These are phyloP conservation scores for Drosophila koepferae DNA, from an alignment of 2,888 invertebrate genomes.

Conservation along the genomic window DNA sequence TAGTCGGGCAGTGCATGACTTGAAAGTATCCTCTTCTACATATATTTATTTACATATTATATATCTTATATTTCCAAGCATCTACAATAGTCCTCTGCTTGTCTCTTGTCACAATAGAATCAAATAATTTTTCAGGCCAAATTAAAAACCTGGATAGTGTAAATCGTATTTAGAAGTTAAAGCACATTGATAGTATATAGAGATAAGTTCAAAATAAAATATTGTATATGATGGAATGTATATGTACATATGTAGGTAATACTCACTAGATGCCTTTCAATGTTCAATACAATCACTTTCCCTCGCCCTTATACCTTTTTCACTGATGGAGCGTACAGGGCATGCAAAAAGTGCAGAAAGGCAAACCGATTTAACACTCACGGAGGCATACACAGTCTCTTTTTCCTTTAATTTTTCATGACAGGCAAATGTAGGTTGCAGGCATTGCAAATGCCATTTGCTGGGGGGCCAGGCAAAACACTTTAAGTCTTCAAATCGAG, in stretches of 20 bases:
- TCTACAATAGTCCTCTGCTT: no score
- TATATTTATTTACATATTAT: neutral
- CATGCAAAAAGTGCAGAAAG: conserved; percentile 22
- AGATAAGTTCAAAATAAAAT: no score
- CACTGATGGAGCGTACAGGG: neutral
- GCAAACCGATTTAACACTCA: conserved; percentile 43
- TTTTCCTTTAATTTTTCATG: neutral
- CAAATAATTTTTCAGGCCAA: no score
- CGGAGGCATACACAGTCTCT: neutral
- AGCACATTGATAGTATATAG: no score
- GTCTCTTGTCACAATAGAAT: no score
- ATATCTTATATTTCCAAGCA: no score
- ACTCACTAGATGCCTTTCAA: neutral
- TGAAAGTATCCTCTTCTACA: neutral
- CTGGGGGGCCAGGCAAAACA: conserved; percentile 10
- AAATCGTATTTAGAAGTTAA: no score
- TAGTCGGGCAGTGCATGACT: neutral
- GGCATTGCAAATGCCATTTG: conserved; percentile 7
- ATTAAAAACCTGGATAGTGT: no score
- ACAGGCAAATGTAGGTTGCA: conserved; percentile 11
- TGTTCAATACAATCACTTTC: neutral
- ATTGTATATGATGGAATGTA: no score
- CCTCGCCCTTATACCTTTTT: neutral
- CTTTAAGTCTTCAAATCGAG: conserved; percentile 36
- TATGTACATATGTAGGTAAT: no score